These are phyloP conservation scores for Habrosyne pyritoides DNA, from an alignment of 2,888 invertebrate species.

Conservation along the genomic window DNA sequence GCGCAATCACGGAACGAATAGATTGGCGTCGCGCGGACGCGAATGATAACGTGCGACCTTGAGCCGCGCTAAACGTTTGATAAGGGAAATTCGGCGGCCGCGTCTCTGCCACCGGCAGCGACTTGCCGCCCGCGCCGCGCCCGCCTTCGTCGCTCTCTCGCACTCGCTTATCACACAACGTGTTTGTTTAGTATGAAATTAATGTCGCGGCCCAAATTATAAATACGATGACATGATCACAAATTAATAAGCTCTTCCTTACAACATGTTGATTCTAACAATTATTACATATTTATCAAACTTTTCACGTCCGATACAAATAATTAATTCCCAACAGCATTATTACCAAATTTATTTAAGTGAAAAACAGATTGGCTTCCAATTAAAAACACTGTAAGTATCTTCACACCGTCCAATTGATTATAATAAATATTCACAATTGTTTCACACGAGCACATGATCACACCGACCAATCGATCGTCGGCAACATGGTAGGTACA, in stretches of 20 bases:
- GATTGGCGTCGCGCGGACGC: conserved; percentile 57
- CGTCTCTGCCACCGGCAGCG: conserved; percentile 19
- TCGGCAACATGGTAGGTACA: conserved; percentile 30
- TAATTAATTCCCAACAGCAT: conserved; percentile 5
- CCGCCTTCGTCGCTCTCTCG: conserved; percentile 29
- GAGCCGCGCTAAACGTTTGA: conserved; percentile 68
- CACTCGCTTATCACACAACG: conserved; percentile 60
- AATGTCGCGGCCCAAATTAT: conserved; percentile 62
- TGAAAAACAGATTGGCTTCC: conserved; percentile 8
- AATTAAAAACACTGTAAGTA: conserved; percentile 3
- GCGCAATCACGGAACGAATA: conserved; percentile 71
- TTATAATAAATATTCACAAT: conserved; percentile 21
- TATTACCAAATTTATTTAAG: conserved; percentile 11
- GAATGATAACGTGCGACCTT: conserved; percentile 77
- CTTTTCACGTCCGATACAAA: too few species aligned
- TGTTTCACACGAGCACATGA: conserved; percentile 48
- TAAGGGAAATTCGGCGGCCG: conserved; percentile 74
- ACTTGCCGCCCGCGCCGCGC: conserved; percentile 28
- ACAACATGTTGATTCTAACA: neutral
- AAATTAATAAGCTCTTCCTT: conserved; percentile 57
- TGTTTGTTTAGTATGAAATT: conserved; percentile 77
- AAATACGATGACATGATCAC: conserved; percentile 59
- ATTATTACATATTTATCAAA: too few species aligned
- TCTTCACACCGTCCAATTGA: neutral
- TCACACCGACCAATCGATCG: conserved; percentile 48